Conservation (phyloP, 2,797 vertebrate genomes). For the Argentina silus region DNA sequence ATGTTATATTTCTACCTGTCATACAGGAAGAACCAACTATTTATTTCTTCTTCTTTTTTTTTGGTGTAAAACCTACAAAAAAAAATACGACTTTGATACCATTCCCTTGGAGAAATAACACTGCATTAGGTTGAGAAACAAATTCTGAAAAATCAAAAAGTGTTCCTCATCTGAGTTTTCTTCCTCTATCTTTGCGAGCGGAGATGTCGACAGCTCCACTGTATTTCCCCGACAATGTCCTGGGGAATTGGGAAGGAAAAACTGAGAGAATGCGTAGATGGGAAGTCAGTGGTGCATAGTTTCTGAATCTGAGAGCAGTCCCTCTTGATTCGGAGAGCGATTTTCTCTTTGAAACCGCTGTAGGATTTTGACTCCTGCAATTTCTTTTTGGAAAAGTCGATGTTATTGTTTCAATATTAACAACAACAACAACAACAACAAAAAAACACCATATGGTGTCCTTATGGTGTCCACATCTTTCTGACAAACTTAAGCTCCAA, state of each 20-base stretch:
- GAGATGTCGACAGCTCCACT: conserved; percentile 41
- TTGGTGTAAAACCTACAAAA: conserved; percentile 52
- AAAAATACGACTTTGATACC: conserved; percentile 68
- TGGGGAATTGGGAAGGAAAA: conserved; percentile 7
- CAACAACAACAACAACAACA: background rate
- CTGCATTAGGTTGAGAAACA: conserved; percentile 44
- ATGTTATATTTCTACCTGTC: conserved; percentile 68
- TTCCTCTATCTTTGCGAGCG: conserved; percentile 18
- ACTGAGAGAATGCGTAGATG: background rate
- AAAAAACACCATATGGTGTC: background rate
- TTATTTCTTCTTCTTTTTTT: conserved; percentile 39
- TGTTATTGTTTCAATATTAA: background rate
- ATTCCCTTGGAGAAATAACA: conserved; percentile 51
- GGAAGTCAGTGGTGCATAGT: background rate
- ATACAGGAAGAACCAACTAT: conserved; percentile 57
- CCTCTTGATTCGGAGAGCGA: background rate
- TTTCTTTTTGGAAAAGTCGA: background rate
- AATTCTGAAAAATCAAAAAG: conserved; percentile 25
- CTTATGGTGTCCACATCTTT: background rate
- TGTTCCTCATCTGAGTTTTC: conserved; percentile 16
- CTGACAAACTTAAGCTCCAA: background rate
- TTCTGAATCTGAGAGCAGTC: background rate
- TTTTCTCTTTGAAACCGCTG: background rate
- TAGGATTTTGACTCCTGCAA: background rate
- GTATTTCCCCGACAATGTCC: conserved; percentile 40